Evolutionary conservation across 2,797 vertebrate species (phyloP).

Genomic region (Lagorchestes hirsutus): DNA sequence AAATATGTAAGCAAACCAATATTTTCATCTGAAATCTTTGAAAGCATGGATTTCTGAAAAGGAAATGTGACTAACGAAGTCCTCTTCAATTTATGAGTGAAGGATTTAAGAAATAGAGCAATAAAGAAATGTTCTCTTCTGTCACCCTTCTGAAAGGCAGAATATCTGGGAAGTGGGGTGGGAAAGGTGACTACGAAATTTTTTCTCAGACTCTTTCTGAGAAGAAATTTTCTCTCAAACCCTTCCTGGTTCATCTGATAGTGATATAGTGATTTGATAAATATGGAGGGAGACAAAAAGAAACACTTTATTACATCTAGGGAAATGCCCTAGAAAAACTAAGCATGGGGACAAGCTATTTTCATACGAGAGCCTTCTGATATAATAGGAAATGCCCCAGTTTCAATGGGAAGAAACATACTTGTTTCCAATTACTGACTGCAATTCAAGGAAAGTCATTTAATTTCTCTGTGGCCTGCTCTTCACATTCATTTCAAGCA

Average conservation of each 20-base stretch:
- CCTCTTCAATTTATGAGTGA: conserved; percentile 45
- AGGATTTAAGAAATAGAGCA: conserved; percentile 69
- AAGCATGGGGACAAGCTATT: conserved; percentile 10
- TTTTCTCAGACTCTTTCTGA: conserved; percentile 66
- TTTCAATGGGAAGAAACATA: background rate
- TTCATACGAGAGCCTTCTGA: conserved; percentile 17
- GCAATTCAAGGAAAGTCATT: conserved; percentile 19
- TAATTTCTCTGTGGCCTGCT: background rate
- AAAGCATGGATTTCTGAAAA: background rate
- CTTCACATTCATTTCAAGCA: background rate
- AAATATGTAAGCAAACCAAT: conserved; percentile 55
- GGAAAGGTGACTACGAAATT: conserved; percentile 48
- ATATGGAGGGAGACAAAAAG: conserved; percentile 38
- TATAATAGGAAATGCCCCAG: background rate
- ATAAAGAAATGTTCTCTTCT: conserved; percentile 49
- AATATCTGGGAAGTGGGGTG: background rate
- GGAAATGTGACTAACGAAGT: conserved; percentile 38
- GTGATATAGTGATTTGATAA: conserved; percentile 60
- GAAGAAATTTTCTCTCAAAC: conserved; percentile 69
- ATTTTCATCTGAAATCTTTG: conserved; percentile 62
- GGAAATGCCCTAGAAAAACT: conserved; percentile 32
- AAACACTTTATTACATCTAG: conserved; percentile 32
- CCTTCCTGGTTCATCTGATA: conserved; percentile 60
- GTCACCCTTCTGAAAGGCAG: conserved; percentile 46
- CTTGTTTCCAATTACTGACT: background rate